Conservation (phyloP, 2,797 vertebrate genomes). For the Austrolebias charrua region DNA sequence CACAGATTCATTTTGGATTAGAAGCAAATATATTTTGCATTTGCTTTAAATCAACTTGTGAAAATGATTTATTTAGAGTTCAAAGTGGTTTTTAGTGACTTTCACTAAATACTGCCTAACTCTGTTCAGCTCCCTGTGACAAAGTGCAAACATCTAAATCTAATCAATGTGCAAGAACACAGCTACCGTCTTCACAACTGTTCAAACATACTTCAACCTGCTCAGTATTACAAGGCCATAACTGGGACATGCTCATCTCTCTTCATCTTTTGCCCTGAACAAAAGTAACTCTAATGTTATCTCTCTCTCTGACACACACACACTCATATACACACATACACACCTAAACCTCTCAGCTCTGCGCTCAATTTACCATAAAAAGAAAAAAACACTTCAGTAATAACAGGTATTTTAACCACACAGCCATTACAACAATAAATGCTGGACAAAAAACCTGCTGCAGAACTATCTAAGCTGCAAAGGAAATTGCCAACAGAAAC, state of each 20-base stretch:
- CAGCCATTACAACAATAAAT: constrained; percentile 55
- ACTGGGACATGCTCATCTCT: constrained; percentile 60
- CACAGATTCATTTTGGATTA: constrained; percentile 25
- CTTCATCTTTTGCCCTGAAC: too few relatives aligned
- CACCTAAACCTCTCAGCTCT: constrained; percentile 58
- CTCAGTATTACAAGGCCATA: constrained; percentile 52
- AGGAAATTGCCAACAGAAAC: constrained; percentile 48
- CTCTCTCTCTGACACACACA: constrained; percentile 14
- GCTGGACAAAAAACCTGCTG: constrained; percentile 56
- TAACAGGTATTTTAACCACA: constrained; percentile 65
- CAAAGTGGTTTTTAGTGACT: constrained; percentile 15
- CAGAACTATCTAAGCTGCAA: constrained; percentile 50
- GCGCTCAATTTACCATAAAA: constrained; percentile 67
- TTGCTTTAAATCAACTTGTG: constrained; percentile 12
- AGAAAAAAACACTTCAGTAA: constrained; percentile 60
- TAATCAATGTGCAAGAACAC: constrained; percentile 49
- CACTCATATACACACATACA: constrained; percentile 36
- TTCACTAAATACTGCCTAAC: constrained; percentile 13
- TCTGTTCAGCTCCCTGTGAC: constrained; percentile 20
- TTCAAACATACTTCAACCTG: constrained; percentile 49
- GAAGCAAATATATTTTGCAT: constrained; percentile 9
- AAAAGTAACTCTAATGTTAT: constrained; percentile 35
- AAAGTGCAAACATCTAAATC: constrained; percentile 31
- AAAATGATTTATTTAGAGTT: constrained; percentile 27
- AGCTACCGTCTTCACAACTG: constrained; percentile 48